phyloP scores from a whole-genome alignment of 2,888 invertebrate genomes.

The Leptopterna dolabrata region DNA sequence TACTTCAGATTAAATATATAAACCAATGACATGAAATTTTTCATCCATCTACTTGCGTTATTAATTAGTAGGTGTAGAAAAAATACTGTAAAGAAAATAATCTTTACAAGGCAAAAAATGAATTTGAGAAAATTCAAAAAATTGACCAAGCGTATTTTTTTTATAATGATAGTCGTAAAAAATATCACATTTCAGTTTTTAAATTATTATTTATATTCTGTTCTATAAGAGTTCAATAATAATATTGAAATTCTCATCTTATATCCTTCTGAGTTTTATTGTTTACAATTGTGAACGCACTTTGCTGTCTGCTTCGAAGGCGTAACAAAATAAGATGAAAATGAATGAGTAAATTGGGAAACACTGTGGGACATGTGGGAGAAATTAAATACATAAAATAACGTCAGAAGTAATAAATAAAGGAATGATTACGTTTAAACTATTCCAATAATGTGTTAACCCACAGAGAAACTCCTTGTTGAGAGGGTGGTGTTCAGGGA shows the following conservation, averaged over 20 bases:
- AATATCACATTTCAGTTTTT: conserved; percentile 57
- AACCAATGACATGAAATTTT: conserved; percentile 54
- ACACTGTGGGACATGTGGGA: background rate
- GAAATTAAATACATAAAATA: background rate
- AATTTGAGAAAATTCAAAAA: conserved; percentile 55
- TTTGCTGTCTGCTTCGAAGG: background rate
- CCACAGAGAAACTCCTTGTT: conserved; percentile 27
- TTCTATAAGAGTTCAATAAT: background rate
- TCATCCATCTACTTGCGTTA: conserved; percentile 16
- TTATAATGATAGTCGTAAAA: conserved; percentile 58
- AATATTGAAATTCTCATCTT: background rate
- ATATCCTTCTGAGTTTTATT: background rate
- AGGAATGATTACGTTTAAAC: conserved; percentile 33
- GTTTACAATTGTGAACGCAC: background rate
- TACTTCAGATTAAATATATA: conserved; percentile 51
- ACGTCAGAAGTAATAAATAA: background rate
- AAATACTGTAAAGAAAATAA: conserved; percentile 48
- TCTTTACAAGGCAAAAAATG: conserved; percentile 49
- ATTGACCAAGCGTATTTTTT: conserved; percentile 58
- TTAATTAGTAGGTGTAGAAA: conserved; percentile 44
- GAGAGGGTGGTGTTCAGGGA: background rate
- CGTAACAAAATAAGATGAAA: background rate
- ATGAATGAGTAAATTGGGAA: background rate
- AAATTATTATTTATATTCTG: conserved; percentile 39
- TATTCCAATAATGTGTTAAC: conserved; percentile 42